These are phyloP conservation scores for Chalcis sispes DNA, from an alignment of 2,888 invertebrate species.

Conservation along the genomic window DNA sequence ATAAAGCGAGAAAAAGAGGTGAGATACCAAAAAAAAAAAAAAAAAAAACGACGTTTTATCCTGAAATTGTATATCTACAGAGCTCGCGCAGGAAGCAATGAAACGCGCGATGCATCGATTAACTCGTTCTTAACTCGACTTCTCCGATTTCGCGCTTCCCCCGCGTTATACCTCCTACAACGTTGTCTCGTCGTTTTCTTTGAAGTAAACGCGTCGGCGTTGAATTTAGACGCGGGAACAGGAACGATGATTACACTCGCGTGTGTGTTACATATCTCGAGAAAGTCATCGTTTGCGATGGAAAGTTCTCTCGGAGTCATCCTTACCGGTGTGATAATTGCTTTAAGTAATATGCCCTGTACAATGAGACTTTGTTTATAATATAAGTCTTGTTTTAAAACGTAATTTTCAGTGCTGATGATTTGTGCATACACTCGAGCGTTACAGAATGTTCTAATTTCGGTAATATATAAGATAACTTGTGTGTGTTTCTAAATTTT, in stretches of 20 bases:
- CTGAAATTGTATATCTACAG: constrained; percentile 55
- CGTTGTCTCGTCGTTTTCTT: neutral
- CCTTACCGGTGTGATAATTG: constrained; percentile 37
- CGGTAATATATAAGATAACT: too few relatives aligned
- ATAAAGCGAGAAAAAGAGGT: too few relatives aligned
- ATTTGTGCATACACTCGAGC: constrained; percentile 16
- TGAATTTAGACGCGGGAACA: constrained; percentile 14
- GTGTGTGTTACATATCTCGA: constrained; percentile 1
- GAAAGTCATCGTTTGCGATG: constrained; percentile 30
- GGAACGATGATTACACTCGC: neutral
- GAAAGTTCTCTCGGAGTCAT: neutral
- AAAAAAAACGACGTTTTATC: neutral
- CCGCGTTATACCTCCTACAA: neutral
- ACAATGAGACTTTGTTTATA: constrained; percentile 24
- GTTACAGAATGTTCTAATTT: constrained; percentile 29
- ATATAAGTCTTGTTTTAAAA: constrained; percentile 30
- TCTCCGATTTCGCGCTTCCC: constrained; percentile 31
- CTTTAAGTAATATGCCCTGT: constrained; percentile 42
- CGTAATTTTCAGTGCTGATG: constrained; percentile 33
- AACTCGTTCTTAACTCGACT: constrained; percentile 33
- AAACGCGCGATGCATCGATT: constrained; percentile 47
- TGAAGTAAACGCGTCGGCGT: neutral
- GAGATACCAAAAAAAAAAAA: neutral
- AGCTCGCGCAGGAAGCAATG: constrained; percentile 39
- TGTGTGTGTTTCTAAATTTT: too few relatives aligned